Base-by-base conservation (phyloP, 2,113 vertebrate species). In the Hydropotes inermis region DNA sequence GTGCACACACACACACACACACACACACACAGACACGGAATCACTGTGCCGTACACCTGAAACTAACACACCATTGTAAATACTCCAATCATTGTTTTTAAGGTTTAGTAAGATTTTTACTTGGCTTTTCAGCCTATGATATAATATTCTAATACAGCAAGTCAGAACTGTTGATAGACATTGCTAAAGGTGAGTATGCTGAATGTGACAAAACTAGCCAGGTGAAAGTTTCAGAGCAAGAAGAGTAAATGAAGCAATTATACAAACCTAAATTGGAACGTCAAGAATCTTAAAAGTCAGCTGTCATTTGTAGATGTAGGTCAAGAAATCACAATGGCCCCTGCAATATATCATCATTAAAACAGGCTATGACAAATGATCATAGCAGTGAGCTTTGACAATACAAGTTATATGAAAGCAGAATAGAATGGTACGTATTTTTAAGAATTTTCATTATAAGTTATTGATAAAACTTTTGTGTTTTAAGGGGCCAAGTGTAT, bases 1-100 rank as follows among this genome's bases (percentile, higher is more conserved):
- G 3, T 1, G 17, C 64, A 21, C 2, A 5, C 19, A 2, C 2
- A 6, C 67, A 27, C 67, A 39, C 19, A 14, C 58, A 6, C 11
- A 27, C 7, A 11, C 57, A 27, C 57, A 27, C 36, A 76, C 23
- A 27, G 6, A 43, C 0, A 25, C 4, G 39, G 67, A 13, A 43
- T 76, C 70, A 76, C 70, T 15, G 70, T 43, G 39, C 39, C 43
- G 1, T 76, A 43, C 70, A 43, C 12, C 39, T 76, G 13, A 74
- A 74, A 43, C 6, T 2, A 43, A 43, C 39, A 27, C 39, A 76
- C 0, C 70, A 25, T 4, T 76, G 70, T 27, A 27, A 76, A 15
- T 43, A 27, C 23, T 43, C 39, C 70, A 76, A 23, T 12, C 12
- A 60, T 39, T 39, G 5, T 67, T 67, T 13, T 39, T 6, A 67